Base-by-base conservation (phyloP, 2,888 invertebrate genomes). In the Lampropteryx suffumata region DNA sequence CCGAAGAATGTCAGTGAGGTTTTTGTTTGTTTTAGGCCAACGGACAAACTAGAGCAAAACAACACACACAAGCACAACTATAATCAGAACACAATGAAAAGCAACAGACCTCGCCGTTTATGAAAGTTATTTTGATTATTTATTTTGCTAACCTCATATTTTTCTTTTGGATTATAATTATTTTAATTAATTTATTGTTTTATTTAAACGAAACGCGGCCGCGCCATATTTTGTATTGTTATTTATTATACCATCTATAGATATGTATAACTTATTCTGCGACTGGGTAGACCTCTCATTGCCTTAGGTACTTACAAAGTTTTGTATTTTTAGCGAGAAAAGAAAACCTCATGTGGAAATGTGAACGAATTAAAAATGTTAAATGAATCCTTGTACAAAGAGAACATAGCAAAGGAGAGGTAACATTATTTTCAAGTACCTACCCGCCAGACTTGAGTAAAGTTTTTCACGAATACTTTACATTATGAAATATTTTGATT, bases 391-490 rank as follows among this genome's bases (percentile, higher is more conserved):
- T 59, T 87, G 40, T 75, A 76, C 43, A 81, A 79, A 37, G 85
- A 87, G 43, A 84, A 79, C 30, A 28, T 72, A 8, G 58, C 69
- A 1, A 84, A 83, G 54, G 86, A 87, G 26, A 84, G 83, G 87
- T 87, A 57, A 58, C 28, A 26, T 17, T 17, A 17, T 17, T 4
- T 17, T 17, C 17, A 17, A 4, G 17, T 17, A n/a, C n/a, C n/a
- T n/a, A n/a, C n/a, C n/a, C n/a, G n/a, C n/a, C n/a, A n/a, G n/a
- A n/a, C n/a, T n/a, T n/a, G 2, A 17, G 17, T 17, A 3, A 17
- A 17, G 3, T 3, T 17, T 17, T 35, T 24, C 12, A 21, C 8
- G 40, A n/a, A 47, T 17, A 4, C 17, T 3, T 17, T 2, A 24
- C 3, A n/a, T 45, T 44, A 54, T 33, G 11, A 28, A 41, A 11